phyloP scores from a whole-genome alignment of 2,888 invertebrate genomes.

The Ametastegia equiseti region DNA sequence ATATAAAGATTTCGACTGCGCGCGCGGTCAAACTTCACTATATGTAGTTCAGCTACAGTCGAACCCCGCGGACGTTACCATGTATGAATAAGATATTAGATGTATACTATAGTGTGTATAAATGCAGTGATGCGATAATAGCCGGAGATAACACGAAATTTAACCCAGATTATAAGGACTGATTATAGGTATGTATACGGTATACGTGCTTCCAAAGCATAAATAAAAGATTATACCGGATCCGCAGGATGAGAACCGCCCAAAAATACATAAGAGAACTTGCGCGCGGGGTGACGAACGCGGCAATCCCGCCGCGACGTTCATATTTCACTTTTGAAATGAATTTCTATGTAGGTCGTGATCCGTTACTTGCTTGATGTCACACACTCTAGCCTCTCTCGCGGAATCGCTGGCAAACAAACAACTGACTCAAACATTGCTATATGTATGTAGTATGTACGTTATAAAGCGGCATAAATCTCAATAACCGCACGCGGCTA shows the following conservation, averaged over 20 bases:
- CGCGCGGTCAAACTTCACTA: too few species aligned
- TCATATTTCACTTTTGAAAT: conserved; percentile 14
- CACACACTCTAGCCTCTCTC: not conserved
- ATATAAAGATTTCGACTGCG: too few species aligned
- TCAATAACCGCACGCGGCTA: too few species aligned
- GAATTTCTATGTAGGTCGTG: not conserved
- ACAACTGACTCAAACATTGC: too few species aligned
- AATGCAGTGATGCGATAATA: not conserved
- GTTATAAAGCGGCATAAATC: not conserved
- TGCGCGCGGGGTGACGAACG: too few species aligned
- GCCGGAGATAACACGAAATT: conserved; percentile 33
- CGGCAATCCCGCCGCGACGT: too few species aligned
- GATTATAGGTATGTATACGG: not conserved
- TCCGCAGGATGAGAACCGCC: too few species aligned
- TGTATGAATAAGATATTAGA: not conserved
- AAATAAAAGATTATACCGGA: too few species aligned
- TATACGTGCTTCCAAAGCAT: not conserved
- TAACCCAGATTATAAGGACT: conserved; percentile 4
- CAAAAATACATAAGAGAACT: too few species aligned
- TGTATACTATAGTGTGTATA: not conserved
- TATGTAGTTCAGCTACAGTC: too few species aligned
- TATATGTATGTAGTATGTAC: not conserved
- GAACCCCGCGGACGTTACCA: not conserved
- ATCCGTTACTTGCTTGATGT: not conserved
- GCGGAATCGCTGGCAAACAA: not conserved